Percentiles rank a stretch among this genome's conserved stretches.
These are phyloP conservation scores for Zonitis immaculata DNA, from an alignment of 2,888 invertebrate genomes.

Conservation along the genomic window DNA sequence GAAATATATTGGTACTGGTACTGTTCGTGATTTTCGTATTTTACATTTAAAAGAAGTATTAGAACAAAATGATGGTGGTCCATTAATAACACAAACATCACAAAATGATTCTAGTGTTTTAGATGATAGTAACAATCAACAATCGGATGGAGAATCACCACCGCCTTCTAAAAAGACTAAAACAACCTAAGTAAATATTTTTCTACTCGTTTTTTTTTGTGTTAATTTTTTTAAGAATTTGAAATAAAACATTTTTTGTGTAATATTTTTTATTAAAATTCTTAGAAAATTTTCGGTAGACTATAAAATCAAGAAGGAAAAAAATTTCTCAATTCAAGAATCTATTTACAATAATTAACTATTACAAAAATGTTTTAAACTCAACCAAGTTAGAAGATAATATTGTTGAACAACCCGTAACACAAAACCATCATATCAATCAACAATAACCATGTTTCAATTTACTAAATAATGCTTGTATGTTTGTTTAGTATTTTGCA, in stretches of 20 bases:
- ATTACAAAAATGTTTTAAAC: neutral
- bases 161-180: slow-evolving; percentile 27
- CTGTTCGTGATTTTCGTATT: slow-evolving; percentile 60
- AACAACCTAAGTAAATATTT: slow-evolving; percentile 3
- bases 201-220: neutral
- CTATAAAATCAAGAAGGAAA: neutral
- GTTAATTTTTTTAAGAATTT: neutral
- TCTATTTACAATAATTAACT: slow-evolving; percentile 1
- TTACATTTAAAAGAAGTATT: slow-evolving; percentile 54
- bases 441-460: neutral
- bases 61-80: slow-evolving; percentile 35
- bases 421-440: neutral
- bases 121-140: slow-evolving; percentile 11
- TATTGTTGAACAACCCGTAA: slow-evolving; percentile 5
- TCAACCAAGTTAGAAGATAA: neutral
- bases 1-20: slow-evolving; percentile 58
- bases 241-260: neutral
- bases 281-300: neutral
- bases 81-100: slow-evolving; percentile 12
- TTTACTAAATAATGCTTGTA: neutral
- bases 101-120: slow-evolving; percentile 14
- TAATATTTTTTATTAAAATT: neutral
- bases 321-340: neutral
- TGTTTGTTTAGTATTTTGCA: no score
- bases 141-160: slow-evolving; percentile 13